phyloP scores from a whole-genome alignment of 2,888 invertebrate species.

The Drosophila demipolita region DNA sequence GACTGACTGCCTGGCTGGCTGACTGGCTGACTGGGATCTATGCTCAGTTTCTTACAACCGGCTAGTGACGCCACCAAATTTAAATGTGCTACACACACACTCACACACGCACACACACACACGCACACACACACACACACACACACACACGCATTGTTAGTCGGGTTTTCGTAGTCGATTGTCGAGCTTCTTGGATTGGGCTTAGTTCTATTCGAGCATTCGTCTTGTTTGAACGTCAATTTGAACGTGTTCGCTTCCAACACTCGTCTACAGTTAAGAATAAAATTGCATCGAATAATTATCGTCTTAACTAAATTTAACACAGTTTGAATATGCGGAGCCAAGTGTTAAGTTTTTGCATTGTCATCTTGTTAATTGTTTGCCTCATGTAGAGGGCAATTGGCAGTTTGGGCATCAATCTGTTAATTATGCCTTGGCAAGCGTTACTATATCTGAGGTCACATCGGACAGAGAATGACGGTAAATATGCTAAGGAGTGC shows the following conservation, averaged over 20 bases:
- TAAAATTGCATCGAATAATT: neutral
- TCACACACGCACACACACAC: slow-evolving; percentile 7
- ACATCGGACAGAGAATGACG: slow-evolving; percentile 27
- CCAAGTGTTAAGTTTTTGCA: slow-evolving; percentile 79
- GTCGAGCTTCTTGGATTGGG: slow-evolving; percentile 47
- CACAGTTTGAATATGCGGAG: slow-evolving; percentile 72
- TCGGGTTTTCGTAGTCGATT: slow-evolving; percentile 14
- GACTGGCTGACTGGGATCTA: slow-evolving; percentile 50
- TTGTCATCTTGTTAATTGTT: slow-evolving; percentile 78
- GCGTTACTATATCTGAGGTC: slow-evolving; percentile 1
- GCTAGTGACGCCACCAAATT: slow-evolving; percentile 75
- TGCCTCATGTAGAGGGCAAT: slow-evolving; percentile 65
- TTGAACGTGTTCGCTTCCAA: slow-evolving; percentile 23
- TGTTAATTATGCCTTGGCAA: slow-evolving; percentile 28
- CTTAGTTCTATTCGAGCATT: slow-evolving; percentile 72
- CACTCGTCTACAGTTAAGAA: slow-evolving; percentile 1
- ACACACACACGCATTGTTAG: neutral
- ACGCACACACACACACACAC: too few relatives aligned
- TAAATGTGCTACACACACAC: slow-evolving; percentile 52
- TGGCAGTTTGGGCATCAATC: slow-evolving; percentile 12
- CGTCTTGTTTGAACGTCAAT: slow-evolving; percentile 66
- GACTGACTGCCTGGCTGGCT: slow-evolving; percentile 18
- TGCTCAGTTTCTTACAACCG: slow-evolving; percentile 54
- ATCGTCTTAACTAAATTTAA: slow-evolving; percentile 4
- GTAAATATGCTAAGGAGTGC: slow-evolving; percentile 51